A percentile compares a stretch with the other conserved stretches of the same genome.
Conservation (phyloP, 2,888 invertebrate genomes). For the Eupelmus urozonus region DNA sequence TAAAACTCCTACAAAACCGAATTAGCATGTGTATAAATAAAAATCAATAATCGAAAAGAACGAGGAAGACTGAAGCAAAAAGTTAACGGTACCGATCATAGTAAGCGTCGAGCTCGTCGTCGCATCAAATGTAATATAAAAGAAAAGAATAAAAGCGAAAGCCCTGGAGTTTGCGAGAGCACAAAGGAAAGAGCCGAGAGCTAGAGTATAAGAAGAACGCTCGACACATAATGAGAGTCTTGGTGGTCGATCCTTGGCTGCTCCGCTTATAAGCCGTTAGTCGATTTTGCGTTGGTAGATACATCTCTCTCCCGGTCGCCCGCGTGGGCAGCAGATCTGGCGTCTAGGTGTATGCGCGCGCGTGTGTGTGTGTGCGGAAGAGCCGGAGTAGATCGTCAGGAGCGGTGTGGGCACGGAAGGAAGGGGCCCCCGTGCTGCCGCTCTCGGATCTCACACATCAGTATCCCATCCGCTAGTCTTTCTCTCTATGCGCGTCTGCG, state of each 20-base stretch:
- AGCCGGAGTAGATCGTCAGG: background rate
- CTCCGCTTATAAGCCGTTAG: constrained; percentile 32
- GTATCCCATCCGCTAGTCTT: constrained; percentile 6
- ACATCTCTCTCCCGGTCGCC: constrained; percentile 30
- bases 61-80: too few relatives aligned
- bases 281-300: constrained; percentile 58
- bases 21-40: too few relatives aligned
- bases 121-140: too few relatives aligned
- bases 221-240: background rate
- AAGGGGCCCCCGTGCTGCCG: constrained; percentile 2
- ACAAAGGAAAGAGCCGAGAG: too few relatives aligned
- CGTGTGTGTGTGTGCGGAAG: constrained; percentile 5
- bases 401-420: constrained; percentile 10
- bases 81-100: too few relatives aligned
- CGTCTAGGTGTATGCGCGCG: background rate
- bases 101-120: too few relatives aligned
- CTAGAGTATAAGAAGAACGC: too few relatives aligned
- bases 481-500: constrained; percentile 39
- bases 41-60: too few relatives aligned
- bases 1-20: too few relatives aligned
- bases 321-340: background rate
- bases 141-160: too few relatives aligned
- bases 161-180: too few relatives aligned
- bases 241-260: background rate
- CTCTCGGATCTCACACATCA: background rate